phyloP scores from a whole-genome alignment of 2,888 invertebrate species.

The Cerceris ruficornis region DNA sequence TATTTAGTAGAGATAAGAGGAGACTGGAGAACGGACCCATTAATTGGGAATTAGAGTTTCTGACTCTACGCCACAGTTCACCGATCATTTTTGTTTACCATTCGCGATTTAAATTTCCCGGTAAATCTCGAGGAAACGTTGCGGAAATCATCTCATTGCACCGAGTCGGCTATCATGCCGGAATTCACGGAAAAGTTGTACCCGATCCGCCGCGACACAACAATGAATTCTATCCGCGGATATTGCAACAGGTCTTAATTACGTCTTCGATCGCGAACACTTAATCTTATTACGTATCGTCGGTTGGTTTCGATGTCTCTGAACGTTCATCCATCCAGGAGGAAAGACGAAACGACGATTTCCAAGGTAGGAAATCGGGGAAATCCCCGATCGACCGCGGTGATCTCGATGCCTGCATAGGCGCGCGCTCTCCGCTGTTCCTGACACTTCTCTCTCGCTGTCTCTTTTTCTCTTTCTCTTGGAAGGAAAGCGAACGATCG shows the following conservation, averaged over 20 bases:
- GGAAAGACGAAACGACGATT: slow-evolving; percentile 7
- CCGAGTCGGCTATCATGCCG: not conserved
- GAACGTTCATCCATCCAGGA: not conserved
- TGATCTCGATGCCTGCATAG: slow-evolving; percentile 62
- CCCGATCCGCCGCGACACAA: not conserved
- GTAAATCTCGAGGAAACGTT: not conserved
- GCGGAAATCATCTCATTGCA: not conserved
- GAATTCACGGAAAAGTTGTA: not conserved
- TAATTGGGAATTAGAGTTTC: too few species aligned
- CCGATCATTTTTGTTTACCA: too few species aligned
- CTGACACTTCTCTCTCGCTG: slow-evolving; percentile 7
- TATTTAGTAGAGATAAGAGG: too few species aligned
- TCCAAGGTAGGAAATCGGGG: slow-evolving; percentile 32
- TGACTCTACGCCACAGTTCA: too few species aligned
- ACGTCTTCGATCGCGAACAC: slow-evolving; percentile 18
- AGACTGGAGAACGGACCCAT: too few species aligned
- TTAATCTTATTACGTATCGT: slow-evolving; percentile 16
- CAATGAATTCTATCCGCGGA: slow-evolving; percentile 11
- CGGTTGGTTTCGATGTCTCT: not conserved
- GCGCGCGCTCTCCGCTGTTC: slow-evolving; percentile 16
- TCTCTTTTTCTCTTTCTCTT: slow-evolving; percentile 4
- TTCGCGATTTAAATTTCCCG: too few species aligned
- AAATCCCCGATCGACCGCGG: slow-evolving; percentile 36
- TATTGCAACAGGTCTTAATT: slow-evolving; percentile 37
- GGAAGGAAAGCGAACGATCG: slow-evolving; percentile 56